Base-by-base conservation (phyloP, 2,888 invertebrate species). In the Leucophenga montana region DNA sequence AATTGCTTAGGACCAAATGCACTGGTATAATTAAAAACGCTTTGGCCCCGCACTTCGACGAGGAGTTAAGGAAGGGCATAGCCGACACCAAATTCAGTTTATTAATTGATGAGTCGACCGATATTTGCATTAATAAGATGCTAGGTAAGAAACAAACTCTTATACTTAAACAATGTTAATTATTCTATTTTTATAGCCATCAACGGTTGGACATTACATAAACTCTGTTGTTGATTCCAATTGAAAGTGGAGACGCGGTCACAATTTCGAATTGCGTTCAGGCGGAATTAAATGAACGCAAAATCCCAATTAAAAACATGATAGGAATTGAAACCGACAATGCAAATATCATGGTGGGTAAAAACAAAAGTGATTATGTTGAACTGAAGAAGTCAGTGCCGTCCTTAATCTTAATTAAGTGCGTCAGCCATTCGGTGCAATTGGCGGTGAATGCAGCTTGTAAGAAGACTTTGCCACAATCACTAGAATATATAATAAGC, bases 391-490 rank as follows among this genome's bases (percentile, higher is more conserved):
- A 69, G 22, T 20, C 39, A 3, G 61, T 53, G 13, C 69, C 74
- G 9, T 61, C 54, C 33, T 64, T 71, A 27, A 39, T 71, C 31
- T 66, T 72, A 53, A 59, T 72, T 6, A 74, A 69, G 56, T 72
- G 72, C 48, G 71, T 72, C 11, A 73, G 75, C 44, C 70, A 73
- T 65, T 74, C 70, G 0, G 57, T 73, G 27, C 70, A 75, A 69
- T 46, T 75, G 64, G 71, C 71, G 31, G 50, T 70, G 8, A 65
- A 48, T 66, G 13, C 46, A 11, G 59, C 59, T 31, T 71, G 67
- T 20, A 57, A 64, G 27, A 2, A 3, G 2, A n/a, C 33, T 33
- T 39, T 39, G 39, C 39, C 39, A 39, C 9, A 39, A 39, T 39
- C 39, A 8, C 39, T 39, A 3, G 39, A 39, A 39, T 39, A 1